phyloP scores from a whole-genome alignment of 2,113 vertebrate genomes.

The Aptenodytes patagonicus region DNA sequence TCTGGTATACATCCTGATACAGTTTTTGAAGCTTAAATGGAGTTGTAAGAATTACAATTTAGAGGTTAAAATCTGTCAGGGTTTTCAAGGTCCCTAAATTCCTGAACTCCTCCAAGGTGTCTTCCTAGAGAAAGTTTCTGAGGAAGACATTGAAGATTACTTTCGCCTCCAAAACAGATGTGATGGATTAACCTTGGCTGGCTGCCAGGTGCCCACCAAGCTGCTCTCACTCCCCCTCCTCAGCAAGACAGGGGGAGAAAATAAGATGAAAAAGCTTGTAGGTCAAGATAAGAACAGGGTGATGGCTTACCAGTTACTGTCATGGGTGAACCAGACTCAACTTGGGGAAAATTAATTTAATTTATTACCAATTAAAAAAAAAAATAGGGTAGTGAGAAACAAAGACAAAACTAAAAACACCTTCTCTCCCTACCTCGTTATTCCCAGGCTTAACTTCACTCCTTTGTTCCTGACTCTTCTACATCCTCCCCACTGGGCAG shows the following conservation, averaged over 20 bases:
- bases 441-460: background rate
- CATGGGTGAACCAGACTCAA: background rate
- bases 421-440: background rate
- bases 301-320: background rate
- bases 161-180: background rate
- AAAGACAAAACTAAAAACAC: background rate
- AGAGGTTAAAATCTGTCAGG: background rate
- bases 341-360: background rate
- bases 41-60: background rate
- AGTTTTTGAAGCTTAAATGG: background rate
- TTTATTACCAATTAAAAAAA: background rate
- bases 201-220: background rate
- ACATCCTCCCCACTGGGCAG: background rate
- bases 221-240: background rate
- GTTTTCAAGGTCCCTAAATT: background rate
- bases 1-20: background rate
- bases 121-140: background rate
- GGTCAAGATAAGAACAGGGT: background rate
- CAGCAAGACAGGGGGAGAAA: background rate
- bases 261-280: background rate
- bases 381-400: background rate
- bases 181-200: background rate
- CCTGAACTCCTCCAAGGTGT: background rate
- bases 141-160: background rate
- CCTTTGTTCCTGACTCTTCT: background rate